These are phyloP conservation scores for Meteorus colon DNA, from an alignment of 2,888 invertebrate species.

Conservation along the genomic window DNA sequence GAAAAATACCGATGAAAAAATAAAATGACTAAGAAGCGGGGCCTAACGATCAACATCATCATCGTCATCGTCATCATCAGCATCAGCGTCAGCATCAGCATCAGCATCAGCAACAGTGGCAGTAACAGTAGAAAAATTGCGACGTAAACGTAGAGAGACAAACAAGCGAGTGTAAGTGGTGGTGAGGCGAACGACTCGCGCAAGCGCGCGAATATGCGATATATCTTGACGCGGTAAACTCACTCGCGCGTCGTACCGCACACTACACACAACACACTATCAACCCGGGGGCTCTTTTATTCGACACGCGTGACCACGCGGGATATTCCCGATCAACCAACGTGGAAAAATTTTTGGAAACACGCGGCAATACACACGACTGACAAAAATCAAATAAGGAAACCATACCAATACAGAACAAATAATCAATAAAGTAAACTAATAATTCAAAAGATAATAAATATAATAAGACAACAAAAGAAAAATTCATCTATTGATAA, in stretches of 20 bases:
- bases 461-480: background rate
- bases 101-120: background rate
- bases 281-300: conserved; percentile 56
- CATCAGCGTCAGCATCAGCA: background rate
- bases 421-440: background rate
- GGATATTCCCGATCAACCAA: conserved; percentile 43
- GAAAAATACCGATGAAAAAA: no score
- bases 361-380: background rate
- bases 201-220: conserved; percentile 70
- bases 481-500: background rate
- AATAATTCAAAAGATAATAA: background rate
- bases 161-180: conserved; percentile 42
- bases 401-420: no score
- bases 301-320: conserved; percentile 65
- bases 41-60: background rate
- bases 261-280: conserved; percentile 70
- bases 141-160: conserved; percentile 44
- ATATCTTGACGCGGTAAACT: conserved; percentile 69
- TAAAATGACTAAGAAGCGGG: no score
- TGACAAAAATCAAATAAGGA: background rate
- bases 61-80: conserved; percentile 1
- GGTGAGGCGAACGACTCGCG: conserved; percentile 57
- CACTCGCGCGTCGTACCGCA: conserved; percentile 73
- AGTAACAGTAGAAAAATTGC: background rate
- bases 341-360: background rate